Base-by-base conservation (phyloP, 2,888 invertebrate species). In the Oscheius sp. region DNA sequence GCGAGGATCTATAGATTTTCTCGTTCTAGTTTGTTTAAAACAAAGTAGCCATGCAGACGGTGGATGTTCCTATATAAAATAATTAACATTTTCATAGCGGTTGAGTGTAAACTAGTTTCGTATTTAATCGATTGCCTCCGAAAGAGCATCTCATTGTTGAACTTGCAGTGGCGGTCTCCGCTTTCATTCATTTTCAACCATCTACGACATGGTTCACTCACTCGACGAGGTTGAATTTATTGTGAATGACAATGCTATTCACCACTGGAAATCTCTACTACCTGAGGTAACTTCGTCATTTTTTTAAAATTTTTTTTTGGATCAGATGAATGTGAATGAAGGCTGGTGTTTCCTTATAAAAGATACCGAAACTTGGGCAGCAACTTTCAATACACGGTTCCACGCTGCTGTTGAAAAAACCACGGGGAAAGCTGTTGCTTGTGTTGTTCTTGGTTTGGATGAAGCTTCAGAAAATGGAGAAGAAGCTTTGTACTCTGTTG, bases 291-390 rank as follows among this genome's bases (percentile, higher is more conserved):
- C 9, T 26, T 33, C 24, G 20, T 1, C 1, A n/a, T 44, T 26
- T 14, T 12, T 9, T 2, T 14, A 22, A 41, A 57, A 28, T 44
- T 28, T 41, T 41, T n/a, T n/a, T n/a, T n/a, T n/a, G n/a, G n/a
- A n/a, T n/a, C 41, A 44, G 44, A 59, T 44, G 9, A 41, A 59
- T 17, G 26, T 14, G 3, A 59, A 59, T 24, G 74, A 72, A 44
- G 68, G 68, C 14, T 74, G 74, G 74, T 62, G 62, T 17, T 72
- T 74, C 28, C 68, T 67, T 36, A 28, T 49, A 3, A 54, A 63
- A 14, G 74, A 74, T 36, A 72, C 70, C 49, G 70, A 74, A 2
- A 70, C 67, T 22, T 74, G 72, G 72, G 38, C 50, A 14, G 51
- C 68, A 0, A 59, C 50, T 26, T 74, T 70, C 38, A 70, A 72